Conservation (phyloP, 2,888 invertebrate species). For the Drosophila sordidula region DNA sequence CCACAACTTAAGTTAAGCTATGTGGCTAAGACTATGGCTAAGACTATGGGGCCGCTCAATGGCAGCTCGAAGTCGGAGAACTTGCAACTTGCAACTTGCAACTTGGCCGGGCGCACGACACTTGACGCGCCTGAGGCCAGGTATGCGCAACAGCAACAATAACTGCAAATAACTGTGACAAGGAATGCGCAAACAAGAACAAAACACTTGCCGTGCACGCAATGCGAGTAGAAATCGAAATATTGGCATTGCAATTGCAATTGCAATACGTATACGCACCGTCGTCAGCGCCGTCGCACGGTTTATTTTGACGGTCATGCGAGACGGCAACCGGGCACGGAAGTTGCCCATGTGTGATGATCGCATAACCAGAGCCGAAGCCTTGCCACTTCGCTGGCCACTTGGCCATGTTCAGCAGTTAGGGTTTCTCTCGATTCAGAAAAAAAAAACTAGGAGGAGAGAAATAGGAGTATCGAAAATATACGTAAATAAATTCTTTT, state of each 20-base stretch:
- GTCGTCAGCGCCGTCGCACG: slow-evolving; percentile 27
- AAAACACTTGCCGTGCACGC: slow-evolving; percentile 65
- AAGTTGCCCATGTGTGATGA: slow-evolving; percentile 23
- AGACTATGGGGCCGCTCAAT: slow-evolving; percentile 25
- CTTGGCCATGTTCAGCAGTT: slow-evolving; percentile 45
- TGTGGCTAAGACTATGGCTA: slow-evolving; percentile 4
- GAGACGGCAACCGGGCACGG: slow-evolving; percentile 27
- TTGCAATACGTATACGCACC: slow-evolving; percentile 57
- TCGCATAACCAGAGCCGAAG: slow-evolving; percentile 23
- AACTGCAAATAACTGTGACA: slow-evolving; percentile 54
- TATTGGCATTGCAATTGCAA: slow-evolving; percentile 39
- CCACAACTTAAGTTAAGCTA: slow-evolving; percentile 26
- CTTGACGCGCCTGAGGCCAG: slow-evolving; percentile 69
- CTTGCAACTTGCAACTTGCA: slow-evolving; percentile 32
- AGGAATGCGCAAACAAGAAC: slow-evolving; percentile 73
- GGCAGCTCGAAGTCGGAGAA: not conserved
- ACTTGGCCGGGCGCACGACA: slow-evolving; percentile 44
- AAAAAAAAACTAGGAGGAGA: too few species aligned
- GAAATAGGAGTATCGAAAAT: too few species aligned
- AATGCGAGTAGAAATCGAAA: slow-evolving; percentile 52
- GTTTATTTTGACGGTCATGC: slow-evolving; percentile 34
- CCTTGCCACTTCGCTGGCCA: slow-evolving; percentile 63
- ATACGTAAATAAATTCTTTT: too few species aligned
- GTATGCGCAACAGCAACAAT: slow-evolving; percentile 41
- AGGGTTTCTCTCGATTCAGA: not conserved